Conservation (phyloP, 2,888 invertebrate genomes). For the Eremobia ochroleuca region DNA sequence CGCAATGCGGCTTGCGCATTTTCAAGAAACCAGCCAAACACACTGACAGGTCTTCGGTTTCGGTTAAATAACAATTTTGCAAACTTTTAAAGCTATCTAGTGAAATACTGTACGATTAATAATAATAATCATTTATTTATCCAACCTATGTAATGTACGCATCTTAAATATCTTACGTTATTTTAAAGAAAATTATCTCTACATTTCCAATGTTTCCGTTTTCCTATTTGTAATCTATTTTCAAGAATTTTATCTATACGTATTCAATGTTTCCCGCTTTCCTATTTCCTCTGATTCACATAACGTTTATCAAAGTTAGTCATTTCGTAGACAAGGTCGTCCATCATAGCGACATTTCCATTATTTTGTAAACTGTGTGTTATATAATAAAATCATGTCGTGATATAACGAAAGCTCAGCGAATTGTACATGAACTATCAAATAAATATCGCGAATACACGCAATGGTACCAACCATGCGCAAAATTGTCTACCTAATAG, state of each 20-base stretch:
- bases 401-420: conserved; percentile 70
- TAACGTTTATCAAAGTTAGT: conserved; percentile 41
- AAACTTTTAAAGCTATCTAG: conserved; percentile 1
- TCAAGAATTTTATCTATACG: not conserved
- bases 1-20: conserved; percentile 62
- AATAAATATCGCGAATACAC: conserved; percentile 77
- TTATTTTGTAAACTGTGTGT: conserved; percentile 61
- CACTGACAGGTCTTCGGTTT: conserved; percentile 27
- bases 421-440: conserved; percentile 60
- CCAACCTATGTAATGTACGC: too few relatives aligned
- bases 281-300: conserved; percentile 15
- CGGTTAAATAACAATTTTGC: conserved; percentile 5
- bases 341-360: conserved; percentile 76
- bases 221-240: conserved; percentile 6
- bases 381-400: conserved; percentile 62
- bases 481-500: conserved; percentile 16
- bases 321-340: conserved; percentile 61
- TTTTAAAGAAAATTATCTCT: not conserved
- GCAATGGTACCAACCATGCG: conserved; percentile 66
- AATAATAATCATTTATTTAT: too few relatives aligned
- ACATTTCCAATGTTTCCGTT: not conserved
- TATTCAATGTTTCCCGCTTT: conserved; percentile 4
- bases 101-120: not conserved
- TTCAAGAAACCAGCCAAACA: conserved; percentile 9
- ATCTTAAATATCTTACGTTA: conserved; percentile 1